Evolutionary conservation across 1,140 invertebrate genomes (phyloP), one percentile per base, ranked within the genome.

Genomic region (Globodera ellingtonae): DNA sequence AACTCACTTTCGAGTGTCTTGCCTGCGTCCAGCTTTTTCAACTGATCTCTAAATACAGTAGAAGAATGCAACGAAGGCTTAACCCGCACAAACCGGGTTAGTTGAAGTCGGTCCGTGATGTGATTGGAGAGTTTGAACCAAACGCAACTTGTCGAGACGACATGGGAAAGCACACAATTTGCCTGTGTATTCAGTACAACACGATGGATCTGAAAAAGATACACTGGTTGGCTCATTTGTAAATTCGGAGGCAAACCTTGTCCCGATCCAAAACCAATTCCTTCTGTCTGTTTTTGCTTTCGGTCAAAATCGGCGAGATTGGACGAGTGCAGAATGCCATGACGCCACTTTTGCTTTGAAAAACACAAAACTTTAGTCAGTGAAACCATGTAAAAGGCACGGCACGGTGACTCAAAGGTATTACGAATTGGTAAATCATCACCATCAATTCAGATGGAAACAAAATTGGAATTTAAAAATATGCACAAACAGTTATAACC

Each of bases 61-160:
- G 66, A 69, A 21, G 3, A 1, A 69, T 10, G 9, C 8, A 69
- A 69, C 24, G 50, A 78, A 18, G 21, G 75, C 6, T 79, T 52
- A 47, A 47, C 21, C 50, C 35, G 44, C 5, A 44, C 77, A 18
- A 48, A 65, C 59, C 47, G 24, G 35, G 21, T 44, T 44, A 69
- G 50, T 50, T 75, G 81, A 15, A 82, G n/a, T 44, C 75, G 67
- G 18, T 83, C 81, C 18, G 80, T 79, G 18, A 82, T 83, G 47
- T 82, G 24, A 69, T 82, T 82, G 46, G 24, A 8, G 79, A 82
- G 76, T 67, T 82, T 82, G 65, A 82, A 82, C 81, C 81, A 82
- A 70, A 82, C 78, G 69, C 81, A 77, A 67, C 78, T 82, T 46
- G 81, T 67, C 46, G 81, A 82, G n/a, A 56, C 70, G 18, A 82